Evolutionary conservation across 1,140 invertebrate species (phyloP).

Genomic region (Leucophenga varia): DNA sequence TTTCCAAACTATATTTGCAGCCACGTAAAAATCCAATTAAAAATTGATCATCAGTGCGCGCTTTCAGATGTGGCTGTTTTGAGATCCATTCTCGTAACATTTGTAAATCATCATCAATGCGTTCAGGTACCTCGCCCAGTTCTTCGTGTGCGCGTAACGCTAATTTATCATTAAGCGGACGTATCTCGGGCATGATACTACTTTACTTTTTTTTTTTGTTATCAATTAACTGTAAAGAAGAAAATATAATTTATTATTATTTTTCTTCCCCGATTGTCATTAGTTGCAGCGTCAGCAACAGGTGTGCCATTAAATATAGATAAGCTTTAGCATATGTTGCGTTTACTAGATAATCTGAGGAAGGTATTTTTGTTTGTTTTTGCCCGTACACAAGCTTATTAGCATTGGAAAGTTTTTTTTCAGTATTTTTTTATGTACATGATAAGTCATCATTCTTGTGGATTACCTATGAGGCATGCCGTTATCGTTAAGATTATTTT

Average conservation of each 20-base stretch:
- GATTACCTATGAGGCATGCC: no score
- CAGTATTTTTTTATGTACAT: no score
- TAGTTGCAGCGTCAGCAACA: background rate
- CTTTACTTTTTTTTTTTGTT: conserved; percentile 1
- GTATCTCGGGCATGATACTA: conserved; percentile 24
- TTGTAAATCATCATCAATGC: conserved; percentile 60
- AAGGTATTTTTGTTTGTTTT: no score
- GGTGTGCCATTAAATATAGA: background rate
- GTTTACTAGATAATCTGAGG: background rate
- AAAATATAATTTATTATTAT: no score
- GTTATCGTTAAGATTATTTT: no score
- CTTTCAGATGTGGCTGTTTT: conserved; percentile 65
- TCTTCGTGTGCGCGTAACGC: conserved; percentile 60
- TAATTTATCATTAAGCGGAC: conserved; percentile 54
- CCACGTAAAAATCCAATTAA: conserved; percentile 65
- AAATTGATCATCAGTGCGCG: conserved; percentile 62
- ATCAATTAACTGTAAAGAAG: no score
- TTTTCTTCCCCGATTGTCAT: background rate
- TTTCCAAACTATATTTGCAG: conserved; percentile 70
- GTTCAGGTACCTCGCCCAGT: conserved; percentile 63
- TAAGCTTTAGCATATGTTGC: background rate
- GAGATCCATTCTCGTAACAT: conserved; percentile 65
- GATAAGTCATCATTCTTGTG: no score
- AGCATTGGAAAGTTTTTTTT: no score
- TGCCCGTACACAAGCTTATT: no score